Evolutionary conservation across 2,888 invertebrate species (phyloP), one percentile per base, ranked within the genome.

Genomic region (Phengaris arion): DNA sequence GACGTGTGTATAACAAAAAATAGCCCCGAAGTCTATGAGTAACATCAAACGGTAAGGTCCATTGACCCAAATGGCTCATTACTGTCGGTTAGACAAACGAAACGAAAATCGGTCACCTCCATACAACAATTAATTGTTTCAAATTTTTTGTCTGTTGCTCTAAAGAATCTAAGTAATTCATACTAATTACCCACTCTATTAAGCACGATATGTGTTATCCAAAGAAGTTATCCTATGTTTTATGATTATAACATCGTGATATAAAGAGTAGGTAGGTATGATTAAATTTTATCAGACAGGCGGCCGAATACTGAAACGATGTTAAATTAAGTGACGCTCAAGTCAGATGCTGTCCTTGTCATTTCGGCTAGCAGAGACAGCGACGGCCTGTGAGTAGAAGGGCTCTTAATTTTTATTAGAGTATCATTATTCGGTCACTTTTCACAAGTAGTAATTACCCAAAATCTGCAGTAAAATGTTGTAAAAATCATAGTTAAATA

Each of bases 1-100:
- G 85, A 84, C 85, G 85, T 84, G 85, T 85, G 87, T 85, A 85
- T 74, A 72, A 77, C 77, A 80, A 79, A 81, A 79, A 81, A 79
- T 79, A 76, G 76, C 79, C 78, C 77, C 81, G 78, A 77, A 85
- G 86, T 83, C 81, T 79, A 85, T 86, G 90, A 89, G 84, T 83
- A 85, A 82, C 84, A 85, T 87, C 89, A 86, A 90, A 88, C 91
- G 87, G 90, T 85, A 90, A 92, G 90, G 92, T 92, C 91, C 90
- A 92, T 91, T 93, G 92, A 93, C 93, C 93, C 89, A 93, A 91
- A 92, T 93, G 89, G 87, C 85, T 86, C 86, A 87, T 87, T 86
- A 90, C 89, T 90, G 87, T 90, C 86, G 90, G 86, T 83, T 85
- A 89, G 87, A 85, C 86, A 83, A 83, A 84, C 85, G 90, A 91